Percentiles rank a stretch among this genome's conserved stretches.
phyloP scores from a whole-genome alignment of 2,888 invertebrate genomes.

The Chouioia cunea region DNA sequence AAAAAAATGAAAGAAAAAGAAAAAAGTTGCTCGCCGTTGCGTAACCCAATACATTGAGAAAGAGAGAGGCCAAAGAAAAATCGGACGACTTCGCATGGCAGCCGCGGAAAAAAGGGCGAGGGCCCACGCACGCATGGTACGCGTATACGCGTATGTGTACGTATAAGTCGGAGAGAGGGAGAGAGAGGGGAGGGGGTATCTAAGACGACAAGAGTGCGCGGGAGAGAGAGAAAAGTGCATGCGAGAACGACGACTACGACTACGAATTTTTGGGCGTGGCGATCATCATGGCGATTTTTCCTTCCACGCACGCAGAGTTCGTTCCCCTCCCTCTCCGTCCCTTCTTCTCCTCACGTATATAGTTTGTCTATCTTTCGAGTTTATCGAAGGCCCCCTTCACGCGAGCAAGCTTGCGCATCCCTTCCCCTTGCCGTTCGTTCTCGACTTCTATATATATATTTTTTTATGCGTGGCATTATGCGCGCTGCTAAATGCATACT shows the following conservation, averaged over 20 bases:
- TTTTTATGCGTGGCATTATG: background rate
- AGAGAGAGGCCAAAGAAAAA: too few relatives aligned
- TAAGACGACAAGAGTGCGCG: background rate
- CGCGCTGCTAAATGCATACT: background rate
- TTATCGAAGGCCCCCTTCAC: slow-evolving; percentile 15
- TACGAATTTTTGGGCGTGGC: slow-evolving; percentile 35
- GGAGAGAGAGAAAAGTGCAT: background rate
- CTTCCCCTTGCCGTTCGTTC: background rate
- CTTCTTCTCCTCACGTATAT: background rate
- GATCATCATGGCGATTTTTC: slow-evolving; percentile 46
- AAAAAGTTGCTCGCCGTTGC: slow-evolving; percentile 35
- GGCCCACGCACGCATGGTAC: background rate
- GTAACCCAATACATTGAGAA: slow-evolving; percentile 15
- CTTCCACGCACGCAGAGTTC: slow-evolving; percentile 21
- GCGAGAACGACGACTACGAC: background rate
- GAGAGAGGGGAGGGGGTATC: too few relatives aligned
- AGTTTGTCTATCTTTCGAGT: slow-evolving; percentile 26
- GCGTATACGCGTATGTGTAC: too few relatives aligned
- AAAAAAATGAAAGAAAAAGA: slow-evolving; percentile 37
- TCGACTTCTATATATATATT: background rate
- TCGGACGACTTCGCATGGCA: too few relatives aligned
- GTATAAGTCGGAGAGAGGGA: too few relatives aligned
- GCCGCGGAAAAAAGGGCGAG: background rate
- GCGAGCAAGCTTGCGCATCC: background rate
- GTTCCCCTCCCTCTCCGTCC: background rate